phyloP scores from a whole-genome alignment of 2,888 invertebrate genomes.

The Hydropsyche betteni region DNA sequence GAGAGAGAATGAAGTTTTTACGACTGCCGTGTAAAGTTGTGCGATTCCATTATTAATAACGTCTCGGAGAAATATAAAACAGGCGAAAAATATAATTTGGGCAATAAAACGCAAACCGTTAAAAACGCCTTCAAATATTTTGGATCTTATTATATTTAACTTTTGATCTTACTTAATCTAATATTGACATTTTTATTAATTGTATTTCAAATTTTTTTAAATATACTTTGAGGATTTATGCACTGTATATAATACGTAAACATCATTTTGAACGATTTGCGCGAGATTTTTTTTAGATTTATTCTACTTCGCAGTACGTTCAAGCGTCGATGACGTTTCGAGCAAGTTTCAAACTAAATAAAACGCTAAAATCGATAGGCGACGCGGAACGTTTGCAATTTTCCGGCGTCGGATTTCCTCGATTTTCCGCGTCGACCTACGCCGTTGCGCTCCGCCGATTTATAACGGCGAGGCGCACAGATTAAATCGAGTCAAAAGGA shows the following conservation, averaged over 20 bases:
- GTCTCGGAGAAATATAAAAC: too few species aligned
- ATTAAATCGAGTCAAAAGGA: constrained; percentile 20
- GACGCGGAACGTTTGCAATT: background rate
- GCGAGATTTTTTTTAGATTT: background rate
- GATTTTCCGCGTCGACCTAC: constrained; percentile 3
- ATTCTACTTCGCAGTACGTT: background rate
- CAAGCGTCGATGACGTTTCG: background rate
- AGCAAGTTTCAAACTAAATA: constrained; percentile 14
- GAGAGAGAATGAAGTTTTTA: constrained; percentile 24
- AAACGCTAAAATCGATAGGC: constrained; percentile 16
- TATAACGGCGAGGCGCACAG: background rate
- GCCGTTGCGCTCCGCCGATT: background rate
- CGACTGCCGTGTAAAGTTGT: background rate
- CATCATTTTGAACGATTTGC: background rate
- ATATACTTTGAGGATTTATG: too few species aligned
- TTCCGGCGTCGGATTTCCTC: constrained; percentile 4
- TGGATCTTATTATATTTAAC: too few species aligned
- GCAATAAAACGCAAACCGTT: too few species aligned
- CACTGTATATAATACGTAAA: too few species aligned
- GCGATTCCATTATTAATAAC: too few species aligned
- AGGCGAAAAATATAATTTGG: too few species aligned
- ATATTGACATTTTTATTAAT: too few species aligned
- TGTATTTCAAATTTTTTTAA: too few species aligned
- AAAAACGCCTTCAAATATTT: too few species aligned
- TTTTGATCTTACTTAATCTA: too few species aligned